These are phyloP conservation scores for Tenualosa ilisha DNA, from an alignment of 2,797 vertebrate genomes.

Conservation along the genomic window DNA sequence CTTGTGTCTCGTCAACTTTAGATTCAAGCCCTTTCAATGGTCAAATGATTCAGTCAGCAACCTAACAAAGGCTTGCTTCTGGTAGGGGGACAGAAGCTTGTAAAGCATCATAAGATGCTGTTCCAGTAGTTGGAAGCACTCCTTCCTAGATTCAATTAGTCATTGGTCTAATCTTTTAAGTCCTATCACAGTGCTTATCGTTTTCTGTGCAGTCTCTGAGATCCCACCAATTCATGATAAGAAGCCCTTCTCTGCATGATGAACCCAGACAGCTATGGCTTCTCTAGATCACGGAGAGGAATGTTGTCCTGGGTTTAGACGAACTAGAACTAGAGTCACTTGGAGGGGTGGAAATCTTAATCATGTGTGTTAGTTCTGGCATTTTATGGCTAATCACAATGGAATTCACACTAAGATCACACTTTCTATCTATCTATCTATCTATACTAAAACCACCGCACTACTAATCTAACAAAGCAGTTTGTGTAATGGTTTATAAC, in stretches of 20 bases:
- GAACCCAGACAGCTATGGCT: background rate
- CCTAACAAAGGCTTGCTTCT: background rate
- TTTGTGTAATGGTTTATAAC: too few relatives aligned
- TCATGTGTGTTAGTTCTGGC: background rate
- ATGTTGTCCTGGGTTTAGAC: background rate
- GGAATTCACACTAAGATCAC: background rate
- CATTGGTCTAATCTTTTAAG: conserved; percentile 70
- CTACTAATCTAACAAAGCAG: background rate
- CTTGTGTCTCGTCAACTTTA: background rate
- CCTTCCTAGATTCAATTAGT: conserved; percentile 59
- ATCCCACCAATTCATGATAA: background rate
- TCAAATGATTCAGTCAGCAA: background rate
- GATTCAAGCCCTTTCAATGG: background rate
- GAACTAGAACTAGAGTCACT: background rate
- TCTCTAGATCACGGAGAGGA: background rate
- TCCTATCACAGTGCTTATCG: conserved; percentile 61
- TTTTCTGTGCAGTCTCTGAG: conserved; percentile 33
- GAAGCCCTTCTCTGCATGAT: background rate
- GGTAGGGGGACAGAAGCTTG: background rate
- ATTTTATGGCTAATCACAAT: background rate
- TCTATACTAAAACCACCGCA: background rate
- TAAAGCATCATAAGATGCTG: background rate
- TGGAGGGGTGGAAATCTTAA: background rate
- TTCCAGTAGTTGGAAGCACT: conserved; percentile 9
- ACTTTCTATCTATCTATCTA: background rate